phyloP scores from a whole-genome alignment of 37 sponge, comb jelly and placozoan species.

The Eunapius fragilis region DNA sequence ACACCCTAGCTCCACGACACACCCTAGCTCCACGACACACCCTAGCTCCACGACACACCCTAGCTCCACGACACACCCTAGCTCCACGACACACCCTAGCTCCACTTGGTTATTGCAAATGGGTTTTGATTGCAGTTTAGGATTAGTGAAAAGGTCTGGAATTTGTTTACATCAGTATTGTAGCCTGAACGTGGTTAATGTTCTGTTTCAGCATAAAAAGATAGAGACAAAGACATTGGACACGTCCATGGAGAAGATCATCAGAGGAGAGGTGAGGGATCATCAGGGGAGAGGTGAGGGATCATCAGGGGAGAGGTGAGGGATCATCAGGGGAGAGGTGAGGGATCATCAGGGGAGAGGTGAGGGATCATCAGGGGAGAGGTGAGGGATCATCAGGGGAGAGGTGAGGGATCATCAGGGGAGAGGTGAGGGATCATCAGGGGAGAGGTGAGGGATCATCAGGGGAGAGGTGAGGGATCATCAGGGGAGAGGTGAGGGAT shows the following conservation, averaged over 20 bases:
- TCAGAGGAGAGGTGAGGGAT: conserved; percentile 34
- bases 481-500: conserved; percentile 33
- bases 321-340: not conserved
- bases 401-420: conserved; percentile 7
- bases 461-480: conserved; percentile 22
- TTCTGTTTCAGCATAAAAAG: conserved; percentile 48
- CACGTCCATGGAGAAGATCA: conserved; percentile 75
- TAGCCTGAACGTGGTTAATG: no score
- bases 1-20: no score
- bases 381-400: conserved; percentile 39
- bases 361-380: not conserved
- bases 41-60: no score
- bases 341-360: conserved; percentile 46
- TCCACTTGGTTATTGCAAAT: no score
- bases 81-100: no score
- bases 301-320: conserved; percentile 39
- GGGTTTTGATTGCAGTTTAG: no score
- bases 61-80: no score
- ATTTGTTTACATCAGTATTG: no score
- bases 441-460: conserved; percentile 27
- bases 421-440: conserved; percentile 23
- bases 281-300: conserved; percentile 19
- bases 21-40: no score
- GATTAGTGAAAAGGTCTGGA: no score
- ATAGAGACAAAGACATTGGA: conserved; percentile 83